A percentile compares a stretch with the other conserved stretches of the same genome.
These are phyloP conservation scores for Tricholauxania praeusta DNA, from an alignment of 2,888 invertebrate genomes.

Conservation along the genomic window DNA sequence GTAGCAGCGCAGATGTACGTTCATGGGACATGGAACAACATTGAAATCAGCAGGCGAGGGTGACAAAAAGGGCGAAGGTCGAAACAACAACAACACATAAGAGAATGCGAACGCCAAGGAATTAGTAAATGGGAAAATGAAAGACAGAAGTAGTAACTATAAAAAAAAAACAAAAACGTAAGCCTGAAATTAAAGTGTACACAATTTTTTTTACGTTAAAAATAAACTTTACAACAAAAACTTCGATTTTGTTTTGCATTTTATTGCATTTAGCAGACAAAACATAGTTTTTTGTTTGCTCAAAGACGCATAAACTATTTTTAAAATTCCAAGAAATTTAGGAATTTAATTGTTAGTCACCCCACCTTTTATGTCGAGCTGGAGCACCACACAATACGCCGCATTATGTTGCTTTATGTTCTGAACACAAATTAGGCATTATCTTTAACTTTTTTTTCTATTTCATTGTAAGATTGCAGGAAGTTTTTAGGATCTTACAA, in stretches of 20 bases:
- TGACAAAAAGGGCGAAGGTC: background rate
- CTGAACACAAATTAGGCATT: too few species aligned
- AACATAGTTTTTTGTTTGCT: too few species aligned
- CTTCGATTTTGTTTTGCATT: background rate
- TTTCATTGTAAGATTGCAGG: too few species aligned
- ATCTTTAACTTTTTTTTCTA: too few species aligned
- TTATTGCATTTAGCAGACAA: too few species aligned
- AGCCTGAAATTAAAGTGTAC: slow-evolving; percentile 41
- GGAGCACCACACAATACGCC: too few species aligned
- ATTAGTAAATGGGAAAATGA: slow-evolving; percentile 15
- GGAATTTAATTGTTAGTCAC: too few species aligned
- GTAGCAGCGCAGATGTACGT: slow-evolving; percentile 18
- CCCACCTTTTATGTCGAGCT: too few species aligned
- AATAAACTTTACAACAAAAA: slow-evolving; percentile 63
- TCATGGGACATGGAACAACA: slow-evolving; percentile 43
- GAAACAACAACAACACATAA: background rate
- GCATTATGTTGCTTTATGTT: too few species aligned
- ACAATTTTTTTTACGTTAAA: slow-evolving; percentile 51
- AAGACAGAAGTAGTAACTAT: slow-evolving; percentile 26
- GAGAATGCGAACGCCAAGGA: slow-evolving; percentile 19
- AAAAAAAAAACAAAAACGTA: slow-evolving; percentile 14
- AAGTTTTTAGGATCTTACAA: too few species aligned
- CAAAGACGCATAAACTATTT: too few species aligned
- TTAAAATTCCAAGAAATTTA: too few species aligned
- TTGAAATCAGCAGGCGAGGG: slow-evolving; percentile 20